phyloP scores from a whole-genome alignment of 2,113 vertebrate genomes.

The Motacilla tschutschensis region DNA sequence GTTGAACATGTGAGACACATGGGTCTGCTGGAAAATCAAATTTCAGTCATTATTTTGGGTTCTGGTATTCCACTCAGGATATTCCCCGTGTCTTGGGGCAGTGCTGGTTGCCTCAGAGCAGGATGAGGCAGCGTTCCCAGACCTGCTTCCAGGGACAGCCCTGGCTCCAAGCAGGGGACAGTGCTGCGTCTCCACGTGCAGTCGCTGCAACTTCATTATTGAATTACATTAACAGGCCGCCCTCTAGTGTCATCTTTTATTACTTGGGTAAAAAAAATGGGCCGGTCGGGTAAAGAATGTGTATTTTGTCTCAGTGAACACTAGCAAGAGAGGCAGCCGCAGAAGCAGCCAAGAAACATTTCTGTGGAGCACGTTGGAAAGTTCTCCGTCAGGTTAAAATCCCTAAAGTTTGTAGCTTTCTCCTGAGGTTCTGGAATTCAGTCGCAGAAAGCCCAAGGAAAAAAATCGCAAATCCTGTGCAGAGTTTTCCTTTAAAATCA shows the following conservation, averaged over 20 bases:
- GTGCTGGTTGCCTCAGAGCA: neutral
- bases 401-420: neutral
- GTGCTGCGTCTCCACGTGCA: neutral
- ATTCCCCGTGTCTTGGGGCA: neutral
- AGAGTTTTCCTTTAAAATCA: neutral
- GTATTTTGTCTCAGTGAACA: neutral
- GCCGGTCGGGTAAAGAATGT: neutral
- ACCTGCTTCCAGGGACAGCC: neutral
- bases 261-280: conserved; percentile 26
- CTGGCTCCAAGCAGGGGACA: neutral
- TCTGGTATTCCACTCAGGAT: neutral
- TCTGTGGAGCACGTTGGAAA: neutral
- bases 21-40: neutral
- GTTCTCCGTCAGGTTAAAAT: neutral
- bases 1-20: accelerated
- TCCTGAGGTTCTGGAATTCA: neutral
- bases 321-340: neutral
- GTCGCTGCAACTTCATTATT: conserved; percentile 18
- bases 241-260: conserved; percentile 71
- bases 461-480: neutral
- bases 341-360: neutral
- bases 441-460: neutral
- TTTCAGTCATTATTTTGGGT: neutral
- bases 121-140: neutral
- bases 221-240: conserved; percentile 71